Evolutionary conservation across 2,797 vertebrate species (phyloP), one percentile per base, ranked within the genome.

Genomic region (Tolypeutes matacus): DNA sequence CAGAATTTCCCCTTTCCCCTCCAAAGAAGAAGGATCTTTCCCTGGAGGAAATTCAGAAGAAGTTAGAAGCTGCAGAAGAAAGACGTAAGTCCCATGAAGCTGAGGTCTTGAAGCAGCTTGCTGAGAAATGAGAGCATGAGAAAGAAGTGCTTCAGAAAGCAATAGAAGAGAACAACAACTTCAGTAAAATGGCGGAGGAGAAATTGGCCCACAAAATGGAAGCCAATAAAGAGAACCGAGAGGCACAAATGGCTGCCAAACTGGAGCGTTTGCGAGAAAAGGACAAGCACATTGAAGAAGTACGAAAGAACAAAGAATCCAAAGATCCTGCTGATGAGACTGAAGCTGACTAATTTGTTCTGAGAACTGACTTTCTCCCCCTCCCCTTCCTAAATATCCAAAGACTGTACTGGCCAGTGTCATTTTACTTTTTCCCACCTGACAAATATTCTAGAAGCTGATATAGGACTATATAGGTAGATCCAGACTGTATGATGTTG

Each of bases 201-300:
- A 99, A 99, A 91, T 98, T 99, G 95, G 99, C 98, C 97, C 98
- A 98, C 96, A 99, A 99, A 98, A 99, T 99, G 99, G 99, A 99
- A 98, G 98, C 98, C 6, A 99, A 98, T 98, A 99, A 99, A 98
- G 99, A 99, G 97, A 99, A 99, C 95, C 98, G 98, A 27, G 98
- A 98, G 49, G 99, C 99, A 84, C 98, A 98, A 96, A 98, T 99
- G 98, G 99, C 98, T 12, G 99, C 99, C 20, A 98, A 99, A 94
- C 98, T 98, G 88, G 99, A 99, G 96, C 99, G 99, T 95, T 99
- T 99, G 98, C 98, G 99, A 98, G 99, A 99, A 97, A 99, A 99
- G 98, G 99, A 99, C 95, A 99, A 99, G 98, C 99, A 99, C 81
- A 95, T 99, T 8, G 99, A 99, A 97, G 99, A 99, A 97, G 39